Base-by-base conservation (phyloP, 2,797 vertebrate genomes). In the Acanthis flammea region DNA sequence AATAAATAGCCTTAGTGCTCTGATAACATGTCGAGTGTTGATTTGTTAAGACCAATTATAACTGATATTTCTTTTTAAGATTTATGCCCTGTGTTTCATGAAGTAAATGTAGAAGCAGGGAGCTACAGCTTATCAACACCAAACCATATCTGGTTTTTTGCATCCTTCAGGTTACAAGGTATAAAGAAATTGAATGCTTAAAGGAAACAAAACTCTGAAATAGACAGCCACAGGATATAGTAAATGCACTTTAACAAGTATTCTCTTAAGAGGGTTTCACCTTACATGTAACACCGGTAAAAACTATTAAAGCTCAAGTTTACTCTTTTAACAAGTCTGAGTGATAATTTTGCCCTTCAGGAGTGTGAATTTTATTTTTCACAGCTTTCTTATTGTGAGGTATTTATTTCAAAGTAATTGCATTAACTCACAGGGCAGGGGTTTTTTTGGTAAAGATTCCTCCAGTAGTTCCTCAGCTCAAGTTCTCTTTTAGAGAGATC, bases 341-440 rank as follows among this genome's bases (percentile, higher is more conserved):
- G 97, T 97, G 97, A 98, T 97, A 96, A 97, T 97, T 98, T 97
- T 96, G 94, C 94, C 96, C 96, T 96, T 97, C 77, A 87, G 75
- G 96, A 97, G 96, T 94, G 94, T 67, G 91, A 97, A 95, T 96
- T 97, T 97, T 98, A 94, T 97, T 98, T 97, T 97, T 97, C 96
- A 97, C 96, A 96, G 91, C 55, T 96, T 97, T 97, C 91, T 96
- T 97, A 94, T 96, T 83, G 86, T 31, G 37, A 90, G 91, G 63
- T 95, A 93, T 22, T 97, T 91, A 23, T 94, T 97, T 97, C 90
- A 78, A 89, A 95, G 68, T 90, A 90, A 86, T 93, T 85, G 92
- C 57, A n/a, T 94, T 92, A 80, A 73, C 67, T 92, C 15, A 19
- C 47, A n/a, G 68, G 33, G 70, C 55, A 66, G n/a, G 37, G n/a